phyloP scores from a whole-genome alignment of 2,113 vertebrate genomes.

The Oenanthe melanoleuca region DNA sequence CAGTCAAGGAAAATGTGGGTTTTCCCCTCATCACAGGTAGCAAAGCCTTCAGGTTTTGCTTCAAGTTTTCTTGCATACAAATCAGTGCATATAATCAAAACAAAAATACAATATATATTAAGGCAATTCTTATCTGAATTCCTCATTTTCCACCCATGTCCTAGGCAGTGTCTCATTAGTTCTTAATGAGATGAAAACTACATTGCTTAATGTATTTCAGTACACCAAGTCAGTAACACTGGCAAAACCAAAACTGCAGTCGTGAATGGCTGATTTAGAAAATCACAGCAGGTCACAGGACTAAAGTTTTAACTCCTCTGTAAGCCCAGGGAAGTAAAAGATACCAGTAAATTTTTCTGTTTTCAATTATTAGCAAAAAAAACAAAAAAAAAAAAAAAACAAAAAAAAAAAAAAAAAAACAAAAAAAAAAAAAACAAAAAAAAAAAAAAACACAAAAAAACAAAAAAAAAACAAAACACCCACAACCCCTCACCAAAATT shows the following conservation, averaged over 20 bases:
- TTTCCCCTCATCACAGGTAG: neutral
- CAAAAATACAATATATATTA: neutral
- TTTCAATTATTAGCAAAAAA: neutral
- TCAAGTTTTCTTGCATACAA: neutral
- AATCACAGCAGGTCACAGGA: neutral
- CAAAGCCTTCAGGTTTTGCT: neutral
- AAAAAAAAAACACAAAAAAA: neutral
- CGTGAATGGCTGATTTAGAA: neutral
- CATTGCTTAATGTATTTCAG: neutral
- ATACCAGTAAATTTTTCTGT: neutral
- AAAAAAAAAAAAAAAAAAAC: too few relatives aligned
- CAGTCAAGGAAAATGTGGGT: neutral
- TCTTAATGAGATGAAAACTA: neutral
- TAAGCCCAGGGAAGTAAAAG: neutral
- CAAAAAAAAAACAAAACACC: neutral
- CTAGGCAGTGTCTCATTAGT: neutral
- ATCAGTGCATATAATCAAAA: neutral
- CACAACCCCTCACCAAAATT: neutral
- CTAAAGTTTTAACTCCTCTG: neutral
- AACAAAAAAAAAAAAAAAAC: neutral
- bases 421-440: too few relatives aligned
- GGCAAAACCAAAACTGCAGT: neutral
- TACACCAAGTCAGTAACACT: neutral
- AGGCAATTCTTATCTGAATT: neutral
- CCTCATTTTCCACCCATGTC: neutral